phyloP scores from a whole-genome alignment of 2,888 invertebrate genomes.

The Melieria crassipennis region DNA sequence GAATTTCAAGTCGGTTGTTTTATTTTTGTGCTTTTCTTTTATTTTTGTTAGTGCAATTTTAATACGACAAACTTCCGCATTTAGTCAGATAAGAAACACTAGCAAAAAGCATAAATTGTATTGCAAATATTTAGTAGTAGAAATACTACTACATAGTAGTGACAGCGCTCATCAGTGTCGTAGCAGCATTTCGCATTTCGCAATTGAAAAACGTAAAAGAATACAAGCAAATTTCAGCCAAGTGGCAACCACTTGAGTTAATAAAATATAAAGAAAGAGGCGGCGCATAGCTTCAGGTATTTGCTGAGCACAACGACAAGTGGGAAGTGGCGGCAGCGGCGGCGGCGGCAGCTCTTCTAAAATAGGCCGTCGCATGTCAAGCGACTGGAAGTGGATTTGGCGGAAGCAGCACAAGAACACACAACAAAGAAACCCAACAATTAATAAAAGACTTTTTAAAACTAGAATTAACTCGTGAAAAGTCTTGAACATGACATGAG shows the following conservation, averaged over 20 bases:
- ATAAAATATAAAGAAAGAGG: conserved; percentile 8
- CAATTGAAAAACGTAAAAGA: background rate
- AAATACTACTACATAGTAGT: background rate
- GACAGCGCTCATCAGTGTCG: background rate
- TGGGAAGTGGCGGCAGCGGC: background rate
- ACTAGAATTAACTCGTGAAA: no score
- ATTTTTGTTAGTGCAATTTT: background rate
- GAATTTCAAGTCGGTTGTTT: background rate
- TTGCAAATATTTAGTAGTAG: conserved; percentile 3
- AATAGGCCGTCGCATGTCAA: conserved; percentile 2
- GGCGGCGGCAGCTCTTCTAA: background rate
- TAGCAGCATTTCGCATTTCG: no score
- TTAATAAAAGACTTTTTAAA: no score
- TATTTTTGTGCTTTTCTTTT: background rate
- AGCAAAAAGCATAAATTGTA: no score
- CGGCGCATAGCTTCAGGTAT: conserved; percentile 26
- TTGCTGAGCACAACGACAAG: background rate
- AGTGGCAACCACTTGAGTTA: conserved; percentile 27
- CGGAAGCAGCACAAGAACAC: no score
- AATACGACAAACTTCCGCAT: background rate
- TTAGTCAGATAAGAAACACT: no score
- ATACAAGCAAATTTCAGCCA: background rate
- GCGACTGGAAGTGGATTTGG: background rate
- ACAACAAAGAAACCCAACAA: no score
- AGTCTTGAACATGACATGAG: no score